Base-by-base conservation (phyloP, 2,888 invertebrate species). In the Pardosa pseudoannulata region DNA sequence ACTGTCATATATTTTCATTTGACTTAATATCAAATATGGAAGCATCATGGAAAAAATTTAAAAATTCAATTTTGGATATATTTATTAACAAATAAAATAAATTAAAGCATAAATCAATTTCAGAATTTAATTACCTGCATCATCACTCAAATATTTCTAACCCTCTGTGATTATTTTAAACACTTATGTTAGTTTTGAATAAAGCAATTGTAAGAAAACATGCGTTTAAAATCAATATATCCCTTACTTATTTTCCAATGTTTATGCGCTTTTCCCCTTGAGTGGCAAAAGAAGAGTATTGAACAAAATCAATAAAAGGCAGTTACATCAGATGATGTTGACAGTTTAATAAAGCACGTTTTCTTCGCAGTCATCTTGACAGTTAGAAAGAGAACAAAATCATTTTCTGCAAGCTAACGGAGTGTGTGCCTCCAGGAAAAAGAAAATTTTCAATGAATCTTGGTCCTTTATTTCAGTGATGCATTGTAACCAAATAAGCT, bases 271-370 rank as follows among this genome's bases (percentile, higher is more conserved):
- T 56, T 56, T 56, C 23, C 16, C 56, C 16, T 56, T 56, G 56
- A 56, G 56, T 56, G 16, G 23, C 56, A 56, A 56, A 16, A 19
- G 56, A 19, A 56, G 23, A 56, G 23, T 56, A 23, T 23, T 3
- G 23, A 23, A 56, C 23, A 56, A 56, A 56, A 56, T 56, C 56
- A 56, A 56, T 56, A 56, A 56, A 56, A 23, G 56, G 56, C 56
- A 56, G 56, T 56, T 56, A 56, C 56, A 56, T 56, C 56, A 56
- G 56, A 56, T 56, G 56, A 56, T 56, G 56, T 56, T 56, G 56
- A 56, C 56, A 56, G 56, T 56, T 56, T 56, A 56, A 56, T 56
- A 56, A 56, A 56, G 56, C 56, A 56, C 56, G 56, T 56, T 56
- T 23, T 56, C 56, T 56, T 56, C 56, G 23, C 56, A 19, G 56